phyloP scores from a whole-genome alignment of 1,140 invertebrate genomes.

The Ericerus pela region DNA sequence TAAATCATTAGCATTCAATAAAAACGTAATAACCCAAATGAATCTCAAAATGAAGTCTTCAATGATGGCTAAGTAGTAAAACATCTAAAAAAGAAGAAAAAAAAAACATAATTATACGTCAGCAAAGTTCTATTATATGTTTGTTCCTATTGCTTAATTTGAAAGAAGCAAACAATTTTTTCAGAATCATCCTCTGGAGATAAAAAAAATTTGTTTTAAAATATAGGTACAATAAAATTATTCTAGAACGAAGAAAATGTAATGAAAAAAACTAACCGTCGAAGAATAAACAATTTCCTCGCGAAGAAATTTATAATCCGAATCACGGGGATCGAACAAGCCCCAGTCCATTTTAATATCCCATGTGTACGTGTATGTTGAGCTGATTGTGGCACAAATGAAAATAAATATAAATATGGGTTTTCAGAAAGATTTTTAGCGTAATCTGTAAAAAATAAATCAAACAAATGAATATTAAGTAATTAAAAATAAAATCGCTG shows the following conservation, averaged over 20 bases:
- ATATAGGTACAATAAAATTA: no score
- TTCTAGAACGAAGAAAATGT: no score
- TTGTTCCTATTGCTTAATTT: no score
- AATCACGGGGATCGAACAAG: conserved; percentile 33
- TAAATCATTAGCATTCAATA: conserved; percentile 55
- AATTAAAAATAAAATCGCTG: background rate
- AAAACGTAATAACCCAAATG: conserved; percentile 60
- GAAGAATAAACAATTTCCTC: conserved; percentile 52
- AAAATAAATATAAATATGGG: conserved; percentile 70
- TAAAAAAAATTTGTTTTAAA: no score
- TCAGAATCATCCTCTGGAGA: no score
- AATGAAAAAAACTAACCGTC: conserved; percentile 33
- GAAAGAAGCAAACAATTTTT: no score
- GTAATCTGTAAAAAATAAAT: conserved; percentile 34
- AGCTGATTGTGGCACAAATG: conserved; percentile 48
- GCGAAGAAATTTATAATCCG: conserved; percentile 50
- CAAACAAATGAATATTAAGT: conserved; percentile 10
- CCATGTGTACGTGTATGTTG: conserved; percentile 68
- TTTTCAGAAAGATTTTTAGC: conserved; percentile 47
- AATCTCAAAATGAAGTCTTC: conserved; percentile 73
- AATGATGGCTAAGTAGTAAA: conserved; percentile 64
- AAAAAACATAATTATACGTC: background rate
- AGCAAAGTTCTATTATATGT: no score
- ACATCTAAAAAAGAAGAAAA: conserved; percentile 29
- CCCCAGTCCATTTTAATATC: conserved; percentile 92